Conservation (phyloP, 1,140 invertebrate species). For the Piezodorus guildinii region DNA sequence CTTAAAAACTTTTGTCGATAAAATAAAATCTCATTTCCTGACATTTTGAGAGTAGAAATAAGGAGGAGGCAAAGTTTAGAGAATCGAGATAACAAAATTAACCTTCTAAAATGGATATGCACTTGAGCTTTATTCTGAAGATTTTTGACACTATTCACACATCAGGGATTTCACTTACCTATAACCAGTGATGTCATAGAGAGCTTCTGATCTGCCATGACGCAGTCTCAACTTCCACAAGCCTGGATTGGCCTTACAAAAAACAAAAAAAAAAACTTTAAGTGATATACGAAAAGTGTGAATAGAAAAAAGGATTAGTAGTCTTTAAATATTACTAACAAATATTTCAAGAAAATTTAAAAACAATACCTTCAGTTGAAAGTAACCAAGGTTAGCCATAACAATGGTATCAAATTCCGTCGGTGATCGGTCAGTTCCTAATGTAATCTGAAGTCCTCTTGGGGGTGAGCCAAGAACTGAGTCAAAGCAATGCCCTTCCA, state of each 20-base stretch:
- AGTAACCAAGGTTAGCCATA: constrained; percentile 98
- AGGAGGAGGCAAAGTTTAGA: no score
- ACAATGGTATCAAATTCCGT: constrained; percentile 92
- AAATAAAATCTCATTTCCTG: no score
- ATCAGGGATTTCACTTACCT: constrained; percentile 13
- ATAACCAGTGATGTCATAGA: constrained; percentile 74
- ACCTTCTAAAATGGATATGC: no score
- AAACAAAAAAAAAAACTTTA: no score
- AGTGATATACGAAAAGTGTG: no score
- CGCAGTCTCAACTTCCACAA: constrained; percentile 79
- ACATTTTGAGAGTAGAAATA: no score
- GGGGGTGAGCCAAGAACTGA: constrained; percentile 82
- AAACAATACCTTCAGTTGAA: constrained; percentile 67
- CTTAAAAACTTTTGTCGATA: no score
- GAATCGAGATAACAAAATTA: no score
- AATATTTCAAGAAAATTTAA: background rate
- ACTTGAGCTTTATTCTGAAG: no score
- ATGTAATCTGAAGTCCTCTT: constrained; percentile 85
- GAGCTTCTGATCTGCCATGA: constrained; percentile 85
- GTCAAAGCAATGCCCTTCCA: constrained; percentile 97
- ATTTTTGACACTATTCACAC: no score
- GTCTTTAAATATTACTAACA: background rate
- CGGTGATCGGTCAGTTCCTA: constrained; percentile 72
- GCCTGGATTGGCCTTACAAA: constrained; percentile 71
- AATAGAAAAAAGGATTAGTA: no score